phyloP scores from a whole-genome alignment of 2,797 vertebrate species.

The Aphelocoma californica region DNA sequence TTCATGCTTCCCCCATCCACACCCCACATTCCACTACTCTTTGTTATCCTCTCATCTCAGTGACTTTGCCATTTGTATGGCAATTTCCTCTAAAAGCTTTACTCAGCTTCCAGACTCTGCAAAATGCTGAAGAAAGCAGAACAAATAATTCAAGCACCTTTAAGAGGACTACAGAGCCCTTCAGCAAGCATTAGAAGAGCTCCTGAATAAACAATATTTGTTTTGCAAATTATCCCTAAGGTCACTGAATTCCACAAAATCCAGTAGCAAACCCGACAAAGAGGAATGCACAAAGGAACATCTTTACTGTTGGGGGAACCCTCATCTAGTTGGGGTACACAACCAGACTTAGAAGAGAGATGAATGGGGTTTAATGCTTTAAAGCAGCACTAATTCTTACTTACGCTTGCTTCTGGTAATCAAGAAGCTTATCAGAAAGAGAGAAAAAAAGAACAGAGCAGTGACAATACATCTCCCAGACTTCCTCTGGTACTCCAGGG shows the following conservation, averaged over 20 bases:
- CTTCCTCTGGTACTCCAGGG: neutral
- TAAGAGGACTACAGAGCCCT: neutral
- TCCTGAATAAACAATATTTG: neutral
- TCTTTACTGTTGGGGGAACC: neutral
- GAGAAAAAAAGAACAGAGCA: neutral
- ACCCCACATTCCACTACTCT: neutral
- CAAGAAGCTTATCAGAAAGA: neutral
- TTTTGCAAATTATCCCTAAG: neutral
- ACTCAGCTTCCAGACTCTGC: neutral
- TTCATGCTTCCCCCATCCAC: neutral
- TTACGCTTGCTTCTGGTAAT: neutral
- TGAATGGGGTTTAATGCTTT: neutral
- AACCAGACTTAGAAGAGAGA: neutral
- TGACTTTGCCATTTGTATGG: neutral
- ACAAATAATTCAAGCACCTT: neutral
- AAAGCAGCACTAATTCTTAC: neutral
- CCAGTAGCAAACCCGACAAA: neutral
- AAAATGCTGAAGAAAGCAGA: neutral
- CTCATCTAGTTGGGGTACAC: neutral
- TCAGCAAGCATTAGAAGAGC: neutral
- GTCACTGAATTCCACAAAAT: neutral
- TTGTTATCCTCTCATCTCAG: neutral
- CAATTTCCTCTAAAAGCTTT: neutral
- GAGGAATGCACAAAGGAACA: neutral
- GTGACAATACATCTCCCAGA: accelerated